These are phyloP conservation scores for Polydrusus tereticollis DNA, from an alignment of 2,888 invertebrate species.

Conservation along the genomic window DNA sequence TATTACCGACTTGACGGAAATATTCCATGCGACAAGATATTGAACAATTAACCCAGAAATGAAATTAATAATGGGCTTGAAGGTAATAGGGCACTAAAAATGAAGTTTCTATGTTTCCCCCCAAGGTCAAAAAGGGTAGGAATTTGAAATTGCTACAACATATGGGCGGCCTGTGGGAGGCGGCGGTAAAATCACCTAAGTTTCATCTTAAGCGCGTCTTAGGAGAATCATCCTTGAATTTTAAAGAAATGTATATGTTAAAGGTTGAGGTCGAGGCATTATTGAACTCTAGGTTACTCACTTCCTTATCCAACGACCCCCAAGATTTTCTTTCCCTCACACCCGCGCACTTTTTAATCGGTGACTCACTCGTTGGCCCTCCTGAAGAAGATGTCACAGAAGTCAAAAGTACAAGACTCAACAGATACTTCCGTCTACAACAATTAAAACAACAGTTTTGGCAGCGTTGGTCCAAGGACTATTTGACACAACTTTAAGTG, in stretches of 20 bases:
- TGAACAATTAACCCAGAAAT: too few species aligned
- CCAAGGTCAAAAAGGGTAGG: too few species aligned
- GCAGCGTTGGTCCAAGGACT: neutral
- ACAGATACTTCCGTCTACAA: neutral
- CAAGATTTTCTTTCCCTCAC: slow-evolving; percentile 22
- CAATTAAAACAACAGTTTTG: neutral
- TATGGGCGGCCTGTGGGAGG: slow-evolving; percentile 36
- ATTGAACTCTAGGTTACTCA: slow-evolving; percentile 41
- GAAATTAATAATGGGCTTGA: too few species aligned
- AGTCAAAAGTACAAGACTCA: neutral
- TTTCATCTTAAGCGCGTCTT: neutral
- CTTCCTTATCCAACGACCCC: slow-evolving; percentile 19
- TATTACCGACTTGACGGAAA: too few species aligned
- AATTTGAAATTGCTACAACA: too few species aligned
- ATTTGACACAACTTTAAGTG: neutral
- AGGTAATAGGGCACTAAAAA: too few species aligned
- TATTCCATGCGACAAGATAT: too few species aligned
- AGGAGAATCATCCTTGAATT: neutral
- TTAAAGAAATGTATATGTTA: slow-evolving; percentile 6
- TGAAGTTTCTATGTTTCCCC: too few species aligned
- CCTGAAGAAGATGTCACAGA: neutral
- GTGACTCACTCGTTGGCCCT: neutral
- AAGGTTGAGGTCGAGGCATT: slow-evolving; percentile 17
- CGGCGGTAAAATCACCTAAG: slow-evolving; percentile 9
- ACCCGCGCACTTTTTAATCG: slow-evolving; percentile 38